These are phyloP conservation scores for Oryzaephilus surinamensis DNA, from an alignment of 1,140 invertebrate species.

Conservation along the genomic window DNA sequence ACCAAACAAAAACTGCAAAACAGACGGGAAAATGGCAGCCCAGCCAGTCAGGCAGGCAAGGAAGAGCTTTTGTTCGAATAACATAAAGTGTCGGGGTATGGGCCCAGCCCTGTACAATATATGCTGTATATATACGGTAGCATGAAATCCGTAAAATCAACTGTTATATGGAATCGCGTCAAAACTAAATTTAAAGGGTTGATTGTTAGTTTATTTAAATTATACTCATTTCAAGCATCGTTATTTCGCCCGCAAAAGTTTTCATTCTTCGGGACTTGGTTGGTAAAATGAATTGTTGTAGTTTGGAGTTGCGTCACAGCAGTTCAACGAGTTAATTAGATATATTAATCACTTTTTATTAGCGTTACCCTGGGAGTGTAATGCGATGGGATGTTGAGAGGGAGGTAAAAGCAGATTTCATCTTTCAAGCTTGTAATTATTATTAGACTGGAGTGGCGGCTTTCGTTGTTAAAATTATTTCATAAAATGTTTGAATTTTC, in stretches of 20 bases:
- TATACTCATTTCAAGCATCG: conserved; percentile 17
- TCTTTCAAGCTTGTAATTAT: conserved; percentile 17
- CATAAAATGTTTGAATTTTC: too few relatives aligned
- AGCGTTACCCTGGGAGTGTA: conserved; percentile 18
- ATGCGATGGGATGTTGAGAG: too few relatives aligned
- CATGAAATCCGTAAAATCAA: conserved; percentile 20
- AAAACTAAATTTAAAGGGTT: conserved; percentile 10
- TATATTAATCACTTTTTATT: conserved; percentile 28
- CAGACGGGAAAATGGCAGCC: too few relatives aligned
- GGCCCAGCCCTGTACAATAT: too few relatives aligned
- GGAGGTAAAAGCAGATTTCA: conserved; percentile 20
- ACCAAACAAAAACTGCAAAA: conserved; percentile 12
- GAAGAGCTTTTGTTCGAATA: too few relatives aligned
- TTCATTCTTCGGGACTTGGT: conserved; percentile 18
- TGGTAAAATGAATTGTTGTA: conserved; percentile 26
- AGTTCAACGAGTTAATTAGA: conserved; percentile 25
- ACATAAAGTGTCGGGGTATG: too few relatives aligned
- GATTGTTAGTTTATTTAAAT: conserved; percentile 24
- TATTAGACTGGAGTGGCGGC: conserved; percentile 5
- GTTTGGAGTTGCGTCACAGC: conserved; percentile 18
- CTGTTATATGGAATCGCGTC: not conserved
- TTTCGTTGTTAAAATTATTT: too few relatives aligned
- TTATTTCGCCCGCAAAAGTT: conserved; percentile 21
- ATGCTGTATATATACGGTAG: too few relatives aligned
- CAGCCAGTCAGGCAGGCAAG: too few relatives aligned